A percentile compares a stretch with the other conserved stretches of the same genome.
Conservation (phyloP, 2,888 invertebrate species). For the Tethea ocularis region DNA sequence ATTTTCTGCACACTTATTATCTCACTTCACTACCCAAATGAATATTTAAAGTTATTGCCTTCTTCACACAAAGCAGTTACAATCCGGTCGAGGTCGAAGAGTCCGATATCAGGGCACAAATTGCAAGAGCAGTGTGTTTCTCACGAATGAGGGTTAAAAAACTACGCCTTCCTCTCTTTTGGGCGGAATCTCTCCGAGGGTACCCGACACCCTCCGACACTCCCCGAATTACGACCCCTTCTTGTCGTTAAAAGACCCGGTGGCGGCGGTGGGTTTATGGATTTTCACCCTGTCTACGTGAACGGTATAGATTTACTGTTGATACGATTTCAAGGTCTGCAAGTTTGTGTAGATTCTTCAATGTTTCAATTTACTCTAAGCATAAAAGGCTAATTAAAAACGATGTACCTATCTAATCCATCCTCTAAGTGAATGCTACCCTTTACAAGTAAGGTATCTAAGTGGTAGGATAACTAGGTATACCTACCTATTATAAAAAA, state of each 20-base stretch:
- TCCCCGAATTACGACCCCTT: conserved; percentile 37
- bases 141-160: conserved; percentile 45
- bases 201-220: conserved; percentile 42
- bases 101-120: conserved; percentile 24
- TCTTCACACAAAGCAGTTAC: not conserved
- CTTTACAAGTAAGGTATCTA: no score
- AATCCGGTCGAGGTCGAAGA: not conserved
- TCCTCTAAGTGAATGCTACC: no score
- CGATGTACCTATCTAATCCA: no score
- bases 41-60: no score
- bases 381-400: no score
- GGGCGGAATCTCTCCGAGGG: conserved; percentile 47
- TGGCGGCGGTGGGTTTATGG: conserved; percentile 19
- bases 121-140: conserved; percentile 45
- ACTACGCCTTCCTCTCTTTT: conserved; percentile 39
- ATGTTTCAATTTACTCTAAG: no score
- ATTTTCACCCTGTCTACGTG: conserved; percentile 30
- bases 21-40: not conserved
- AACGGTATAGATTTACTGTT: not conserved
- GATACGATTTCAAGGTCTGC: not conserved
- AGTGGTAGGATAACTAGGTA: no score
- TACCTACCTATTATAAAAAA: no score
- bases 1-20: not conserved
- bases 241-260: conserved; percentile 46
- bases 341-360: not conserved